A percentile compares a stretch with the other conserved stretches of the same genome.
Conservation (phyloP, 2,797 vertebrate genomes). For the Xenentodon cancila region DNA sequence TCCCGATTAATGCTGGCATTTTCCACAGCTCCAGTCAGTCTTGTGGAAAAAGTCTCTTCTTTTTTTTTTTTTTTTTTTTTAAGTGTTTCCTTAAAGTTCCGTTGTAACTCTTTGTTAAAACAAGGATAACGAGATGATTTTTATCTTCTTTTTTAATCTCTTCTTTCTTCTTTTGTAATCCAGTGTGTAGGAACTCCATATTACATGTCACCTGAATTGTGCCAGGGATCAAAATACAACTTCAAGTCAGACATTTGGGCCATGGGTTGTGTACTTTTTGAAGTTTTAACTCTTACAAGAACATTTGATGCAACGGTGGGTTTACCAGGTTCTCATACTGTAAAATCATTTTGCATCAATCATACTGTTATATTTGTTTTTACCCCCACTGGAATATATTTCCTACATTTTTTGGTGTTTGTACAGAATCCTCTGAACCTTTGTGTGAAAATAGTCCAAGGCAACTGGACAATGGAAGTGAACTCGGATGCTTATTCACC, state of each 20-base stretch:
- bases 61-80: too few species aligned
- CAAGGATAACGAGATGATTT: neutral
- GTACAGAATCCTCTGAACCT: slow-evolving; percentile 94
- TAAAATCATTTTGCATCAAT: neutral
- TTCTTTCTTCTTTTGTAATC: slow-evolving; percentile 24
- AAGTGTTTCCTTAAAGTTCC: neutral
- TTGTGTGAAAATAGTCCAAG: slow-evolving; percentile 99
- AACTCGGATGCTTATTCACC: slow-evolving; percentile 89
- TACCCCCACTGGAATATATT: neutral
- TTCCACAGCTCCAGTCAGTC: too few species aligned
- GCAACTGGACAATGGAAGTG: slow-evolving; percentile 95
- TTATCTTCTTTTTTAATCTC: neutral
- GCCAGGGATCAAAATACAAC: slow-evolving; percentile 97
- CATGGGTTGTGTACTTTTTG: slow-evolving; percentile 95
- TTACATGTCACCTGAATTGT: slow-evolving; percentile 99
- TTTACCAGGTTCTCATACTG: neutral
- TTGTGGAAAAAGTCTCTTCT: too few species aligned
- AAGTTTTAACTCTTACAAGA: slow-evolving; percentile 94
- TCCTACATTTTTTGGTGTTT: slow-evolving; percentile 25
- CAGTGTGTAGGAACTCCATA: slow-evolving; percentile 98
- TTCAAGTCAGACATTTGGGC: slow-evolving; percentile 99
- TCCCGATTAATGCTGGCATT: too few species aligned
- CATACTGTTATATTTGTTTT: neutral
- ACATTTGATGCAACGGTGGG: slow-evolving; percentile 98
- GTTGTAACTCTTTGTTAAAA: neutral